phyloP scores from a whole-genome alignment of 92 coral and sea anemone species.

The Phenganax stokvisi region DNA sequence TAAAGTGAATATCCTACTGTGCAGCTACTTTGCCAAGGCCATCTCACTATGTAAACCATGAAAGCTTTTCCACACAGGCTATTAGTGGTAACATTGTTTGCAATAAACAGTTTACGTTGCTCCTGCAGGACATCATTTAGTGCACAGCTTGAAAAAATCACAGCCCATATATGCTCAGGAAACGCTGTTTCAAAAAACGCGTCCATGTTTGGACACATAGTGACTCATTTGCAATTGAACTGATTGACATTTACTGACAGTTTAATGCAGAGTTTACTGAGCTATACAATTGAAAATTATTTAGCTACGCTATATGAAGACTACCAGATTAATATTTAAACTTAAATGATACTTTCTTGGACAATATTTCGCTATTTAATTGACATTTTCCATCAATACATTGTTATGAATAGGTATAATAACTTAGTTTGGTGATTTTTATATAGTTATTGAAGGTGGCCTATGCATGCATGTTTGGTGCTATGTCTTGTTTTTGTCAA shows the following conservation, averaged over 20 bases:
- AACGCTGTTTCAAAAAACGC: neutral
- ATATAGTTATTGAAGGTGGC: too few relatives aligned
- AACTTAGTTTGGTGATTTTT: too few relatives aligned
- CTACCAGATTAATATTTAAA: too few relatives aligned
- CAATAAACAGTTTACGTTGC: conserved; percentile 35
- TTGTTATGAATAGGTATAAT: too few relatives aligned
- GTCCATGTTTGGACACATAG: neutral
- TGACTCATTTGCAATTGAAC: neutral
- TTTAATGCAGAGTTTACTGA: too few relatives aligned
- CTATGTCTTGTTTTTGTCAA: too few relatives aligned
- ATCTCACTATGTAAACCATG: neutral
- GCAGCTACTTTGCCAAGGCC: conserved; percentile 16
- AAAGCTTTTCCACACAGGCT: conserved; percentile 21
- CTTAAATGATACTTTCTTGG: too few relatives aligned
- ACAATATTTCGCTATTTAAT: too few relatives aligned
- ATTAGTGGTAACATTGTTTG: conserved; percentile 34
- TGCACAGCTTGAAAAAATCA: conserved; percentile 13
- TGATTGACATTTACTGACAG: neutral
- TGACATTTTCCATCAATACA: too few relatives aligned
- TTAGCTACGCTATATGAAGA: too few relatives aligned
- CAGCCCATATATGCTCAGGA: conserved; percentile 6
- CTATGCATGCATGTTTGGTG: too few relatives aligned
- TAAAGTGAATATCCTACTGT: conserved; percentile 5
- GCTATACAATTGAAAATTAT: too few relatives aligned
- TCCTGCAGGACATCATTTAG: conserved; percentile 30